Evolutionary conservation across 2,888 invertebrate species (phyloP).

Genomic region (Zaprionus bogoriensis): DNA sequence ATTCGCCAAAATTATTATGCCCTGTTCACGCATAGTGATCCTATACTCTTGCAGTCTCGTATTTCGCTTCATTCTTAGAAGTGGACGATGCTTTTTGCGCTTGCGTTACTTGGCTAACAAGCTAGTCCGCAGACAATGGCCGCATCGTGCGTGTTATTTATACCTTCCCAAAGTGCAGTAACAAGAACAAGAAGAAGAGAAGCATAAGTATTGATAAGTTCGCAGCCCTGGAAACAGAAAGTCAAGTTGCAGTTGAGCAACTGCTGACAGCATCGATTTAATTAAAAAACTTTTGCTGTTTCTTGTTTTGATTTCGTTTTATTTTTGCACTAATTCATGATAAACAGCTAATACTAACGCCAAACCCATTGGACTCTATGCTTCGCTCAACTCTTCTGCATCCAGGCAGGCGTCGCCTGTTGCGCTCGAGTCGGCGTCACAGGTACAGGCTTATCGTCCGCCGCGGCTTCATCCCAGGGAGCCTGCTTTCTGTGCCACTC

Average conservation of each 20-base stretch:
- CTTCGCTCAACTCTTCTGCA: neutral
- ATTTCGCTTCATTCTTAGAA: neutral
- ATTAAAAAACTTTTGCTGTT: constrained; percentile 72
- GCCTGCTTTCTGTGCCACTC: constrained; percentile 51
- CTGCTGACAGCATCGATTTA: constrained; percentile 43
- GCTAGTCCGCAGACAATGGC: constrained; percentile 38
- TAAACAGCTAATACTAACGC: neutral
- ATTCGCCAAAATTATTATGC: too few species aligned
- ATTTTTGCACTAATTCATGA: constrained; percentile 34
- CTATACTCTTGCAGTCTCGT: constrained; percentile 7
- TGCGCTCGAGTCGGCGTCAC: constrained; percentile 12
- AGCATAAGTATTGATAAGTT: constrained; percentile 41
- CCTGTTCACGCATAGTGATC: too few species aligned
- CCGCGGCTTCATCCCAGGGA: neutral
- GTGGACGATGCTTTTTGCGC: too few species aligned
- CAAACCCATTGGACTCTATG: neutral
- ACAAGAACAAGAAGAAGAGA: too few species aligned
- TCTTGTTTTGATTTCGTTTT: neutral
- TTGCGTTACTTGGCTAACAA: constrained; percentile 14
- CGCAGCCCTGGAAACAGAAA: constrained; percentile 16
- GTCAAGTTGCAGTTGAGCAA: constrained; percentile 24
- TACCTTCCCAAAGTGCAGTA: constrained; percentile 18
- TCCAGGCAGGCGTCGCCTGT: constrained; percentile 32
- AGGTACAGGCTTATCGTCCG: neutral
- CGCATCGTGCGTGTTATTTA: constrained; percentile 59